A percentile compares a stretch with the other conserved stretches of the same genome.
These are phyloP conservation scores for Origma solitaria DNA, from an alignment of 2,113 vertebrate species.

Conservation along the genomic window DNA sequence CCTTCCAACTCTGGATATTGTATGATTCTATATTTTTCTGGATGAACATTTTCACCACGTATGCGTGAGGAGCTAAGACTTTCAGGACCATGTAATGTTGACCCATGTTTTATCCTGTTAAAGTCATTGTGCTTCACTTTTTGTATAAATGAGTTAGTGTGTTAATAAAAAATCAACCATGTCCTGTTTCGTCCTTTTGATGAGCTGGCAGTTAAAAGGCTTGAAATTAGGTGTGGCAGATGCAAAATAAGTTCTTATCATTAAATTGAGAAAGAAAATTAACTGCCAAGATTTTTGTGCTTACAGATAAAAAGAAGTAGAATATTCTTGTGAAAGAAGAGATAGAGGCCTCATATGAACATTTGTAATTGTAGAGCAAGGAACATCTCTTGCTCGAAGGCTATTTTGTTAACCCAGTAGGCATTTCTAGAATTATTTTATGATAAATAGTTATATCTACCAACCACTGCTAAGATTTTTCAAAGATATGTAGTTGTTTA, in stretches of 20 bases:
- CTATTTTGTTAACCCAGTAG: background rate
- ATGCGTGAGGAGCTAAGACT: background rate
- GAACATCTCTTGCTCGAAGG: background rate
- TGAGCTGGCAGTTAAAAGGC: background rate
- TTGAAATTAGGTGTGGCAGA: constrained; percentile 6
- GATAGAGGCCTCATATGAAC: background rate
- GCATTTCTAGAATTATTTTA: constrained; percentile 2
- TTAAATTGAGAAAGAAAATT: background rate
- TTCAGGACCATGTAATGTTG: background rate
- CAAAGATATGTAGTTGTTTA: background rate
- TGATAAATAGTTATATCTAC: background rate
- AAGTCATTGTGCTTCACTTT: background rate
- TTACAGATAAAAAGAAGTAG: background rate
- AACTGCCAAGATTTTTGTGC: background rate
- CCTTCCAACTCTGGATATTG: background rate
- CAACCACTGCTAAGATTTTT: constrained; percentile 1
- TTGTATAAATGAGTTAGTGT: background rate
- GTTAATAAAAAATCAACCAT: background rate
- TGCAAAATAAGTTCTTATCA: background rate
- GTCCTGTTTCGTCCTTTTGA: background rate
- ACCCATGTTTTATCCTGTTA: background rate
- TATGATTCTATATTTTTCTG: background rate
- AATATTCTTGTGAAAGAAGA: background rate
- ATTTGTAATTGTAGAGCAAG: background rate
- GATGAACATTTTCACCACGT: background rate